A percentile compares a stretch with the other conserved stretches of the same genome.
Evolutionary conservation across 2,888 invertebrate genomes (phyloP).

Genomic region (Limenitis camilla): DNA sequence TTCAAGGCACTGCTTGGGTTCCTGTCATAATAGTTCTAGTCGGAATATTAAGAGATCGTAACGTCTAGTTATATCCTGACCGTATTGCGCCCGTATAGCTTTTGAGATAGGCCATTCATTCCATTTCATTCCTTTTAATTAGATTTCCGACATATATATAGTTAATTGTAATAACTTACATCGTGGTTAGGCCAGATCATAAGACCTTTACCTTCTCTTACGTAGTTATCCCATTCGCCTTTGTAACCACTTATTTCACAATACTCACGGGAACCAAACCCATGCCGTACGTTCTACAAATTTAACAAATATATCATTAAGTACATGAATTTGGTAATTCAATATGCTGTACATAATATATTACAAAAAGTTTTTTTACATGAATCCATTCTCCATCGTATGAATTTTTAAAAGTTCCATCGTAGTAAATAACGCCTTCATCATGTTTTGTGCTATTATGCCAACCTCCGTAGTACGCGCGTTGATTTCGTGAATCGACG

Average conservation of each 20-base stretch:
- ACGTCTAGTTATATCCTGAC: too few species aligned
- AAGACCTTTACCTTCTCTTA: conserved; percentile 72
- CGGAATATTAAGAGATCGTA: too few species aligned
- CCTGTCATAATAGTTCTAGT: too few species aligned
- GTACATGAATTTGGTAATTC: not conserved
- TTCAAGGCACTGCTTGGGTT: too few species aligned
- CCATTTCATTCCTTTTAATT: too few species aligned
- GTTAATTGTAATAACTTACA: conserved; percentile 42
- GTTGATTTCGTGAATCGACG: conserved; percentile 54
- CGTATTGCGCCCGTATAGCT: too few species aligned
- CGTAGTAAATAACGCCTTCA: conserved; percentile 50
- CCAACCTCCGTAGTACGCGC: conserved; percentile 64
- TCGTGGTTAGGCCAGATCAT: conserved; percentile 78
- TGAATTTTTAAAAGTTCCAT: conserved; percentile 43
- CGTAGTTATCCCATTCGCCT: conserved; percentile 70
- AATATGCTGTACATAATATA: not conserved
- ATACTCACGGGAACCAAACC: conserved; percentile 60
- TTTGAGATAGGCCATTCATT: too few species aligned
- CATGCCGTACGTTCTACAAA: conserved; percentile 53
- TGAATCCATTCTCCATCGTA: conserved; percentile 60
- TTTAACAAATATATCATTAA: not conserved
- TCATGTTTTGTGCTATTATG: conserved; percentile 64
- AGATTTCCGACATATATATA: not conserved
- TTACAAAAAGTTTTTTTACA: conserved; percentile 35
- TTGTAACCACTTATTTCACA: conserved; percentile 60